Conservation (phyloP, 2,113 vertebrate genomes). For the Apeltes quadracus region DNA sequence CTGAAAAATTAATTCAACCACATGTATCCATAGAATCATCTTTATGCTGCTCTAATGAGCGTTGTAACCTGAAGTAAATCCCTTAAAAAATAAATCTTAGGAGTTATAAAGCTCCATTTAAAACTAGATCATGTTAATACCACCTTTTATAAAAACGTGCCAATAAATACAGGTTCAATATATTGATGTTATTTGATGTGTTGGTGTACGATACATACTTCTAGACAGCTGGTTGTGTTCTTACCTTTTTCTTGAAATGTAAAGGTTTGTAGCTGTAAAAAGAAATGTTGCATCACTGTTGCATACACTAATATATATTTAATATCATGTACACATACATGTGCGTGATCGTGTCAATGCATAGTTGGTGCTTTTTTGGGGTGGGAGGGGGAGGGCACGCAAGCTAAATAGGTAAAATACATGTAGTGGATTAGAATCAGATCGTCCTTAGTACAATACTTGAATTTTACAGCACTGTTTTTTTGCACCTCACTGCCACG, state of each 20-base stretch:
- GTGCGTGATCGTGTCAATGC: too few species aligned
- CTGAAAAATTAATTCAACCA: not conserved
- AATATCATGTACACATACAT: not conserved
- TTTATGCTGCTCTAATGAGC: not conserved
- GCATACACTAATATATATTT: not conserved
- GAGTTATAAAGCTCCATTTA: not conserved
- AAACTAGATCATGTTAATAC: not conserved
- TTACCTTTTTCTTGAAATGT: not conserved
- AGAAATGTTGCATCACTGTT: not conserved
- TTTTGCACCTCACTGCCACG: not conserved
- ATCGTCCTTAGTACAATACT: too few species aligned
- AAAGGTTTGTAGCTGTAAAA: not conserved
- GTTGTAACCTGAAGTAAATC: not conserved
- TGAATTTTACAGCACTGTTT: too few species aligned
- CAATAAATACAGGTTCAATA: too few species aligned
- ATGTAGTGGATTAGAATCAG: too few species aligned
- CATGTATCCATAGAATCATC: not conserved
- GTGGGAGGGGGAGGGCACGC: too few species aligned
- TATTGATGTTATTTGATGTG: too few species aligned
- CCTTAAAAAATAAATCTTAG: not conserved
- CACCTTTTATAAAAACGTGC: not conserved
- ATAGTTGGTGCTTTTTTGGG: too few species aligned
- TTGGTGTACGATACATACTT: too few species aligned
- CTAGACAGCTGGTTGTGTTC: too few species aligned
- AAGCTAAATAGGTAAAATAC: too few species aligned